Base-by-base conservation (phyloP, 2,797 vertebrate genomes). In the Selene dorsalis region DNA sequence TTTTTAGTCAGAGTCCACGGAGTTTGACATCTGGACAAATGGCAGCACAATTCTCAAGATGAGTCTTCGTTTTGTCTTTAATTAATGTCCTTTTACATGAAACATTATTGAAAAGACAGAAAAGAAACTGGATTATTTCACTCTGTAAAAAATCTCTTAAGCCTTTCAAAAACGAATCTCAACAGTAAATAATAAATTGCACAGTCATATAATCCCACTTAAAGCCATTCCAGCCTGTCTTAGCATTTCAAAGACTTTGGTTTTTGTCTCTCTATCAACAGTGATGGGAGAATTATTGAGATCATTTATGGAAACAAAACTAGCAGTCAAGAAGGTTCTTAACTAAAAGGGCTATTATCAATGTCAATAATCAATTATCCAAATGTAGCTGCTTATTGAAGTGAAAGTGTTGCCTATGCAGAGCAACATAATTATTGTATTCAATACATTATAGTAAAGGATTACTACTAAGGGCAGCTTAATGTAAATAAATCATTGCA, bases 1-100 rank as follows among this genome's bases (percentile, higher is more conserved):
- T 87, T 86, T 91, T 83, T 65, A 70, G 62, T 83, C 81, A 3
- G 45, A 80, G 70, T 75, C 75, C 10, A 18, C 64, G 5, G 71
- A 84, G 66, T 84, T 69, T 82, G 87, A 79, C 83, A 57, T 85
- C 67, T 58, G 70, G 80, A 88, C 82, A 80, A 85, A 84, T 30
- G 62, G 48, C 75, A n/a, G 32, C 24, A 63, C 62, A 60, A 20
- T 69, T 80, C 2, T 9, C 11, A 75, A 52, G 68, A 84, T 71
- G 58, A 61, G 63, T 45, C 18, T 69, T 65, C 62, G 57, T 75
- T 78, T 75, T 41, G 22, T 66, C 26, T 62, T 57, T 28, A 77
- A 58, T 39, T 28, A 43, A 2, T 6, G 12, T 69, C 62, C 18
- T 43, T 60, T 9, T 50, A 53, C 24, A 60, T 45, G 28, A 58